Evolutionary conservation across 92 coral and sea anemone species (phyloP), one percentile per base, ranked within the genome.

Genomic region (Phymanthus crucifer): DNA sequence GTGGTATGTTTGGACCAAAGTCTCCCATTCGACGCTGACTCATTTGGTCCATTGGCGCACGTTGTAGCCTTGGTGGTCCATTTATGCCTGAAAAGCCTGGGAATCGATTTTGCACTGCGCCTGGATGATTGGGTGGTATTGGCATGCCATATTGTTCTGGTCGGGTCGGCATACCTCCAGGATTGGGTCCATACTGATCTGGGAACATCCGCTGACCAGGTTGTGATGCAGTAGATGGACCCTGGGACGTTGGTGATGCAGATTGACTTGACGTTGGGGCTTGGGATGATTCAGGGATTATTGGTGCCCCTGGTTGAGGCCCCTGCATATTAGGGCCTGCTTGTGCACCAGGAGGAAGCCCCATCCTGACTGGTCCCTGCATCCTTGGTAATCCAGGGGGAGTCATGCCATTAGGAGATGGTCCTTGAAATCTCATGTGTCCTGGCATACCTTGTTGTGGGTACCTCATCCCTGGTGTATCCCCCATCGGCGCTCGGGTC

Each of bases 371-470:
- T 12, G 76, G 81, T 16, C 36, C 77, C 47, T 61, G 87, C 87
- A 83, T 77, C 24, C 81, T 46, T 46, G 57, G 73, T 29, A 75
- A 72, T 29, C 79, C 84, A 47, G 80, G 86, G 52, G 83, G 78
- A 6, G 70, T 84, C 71, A 86, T 77, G 54, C 74, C 78, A 56
- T 69, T 87, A 34, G 86, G 82, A 69, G 91, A 81, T 26, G 85
- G 83, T n/a, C 83, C 78, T 34, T 77, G 90, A 32, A 86, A 93
- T 9, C 88, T 94, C 87, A 93, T 79, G 37, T 87, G 85, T 23
- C 90, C 90, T 33, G 83, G 76, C 89, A 90, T 76, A 32, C 82
- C 83, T 70, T 87, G 97, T 10, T 88, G 91, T 1, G 89, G 86
- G 72, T 70, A 89, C n/a, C 76, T 66, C 87, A 86, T 86, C 37